phyloP scores from a whole-genome alignment of 2,113 vertebrate species.

The Menidia beryllina region DNA sequence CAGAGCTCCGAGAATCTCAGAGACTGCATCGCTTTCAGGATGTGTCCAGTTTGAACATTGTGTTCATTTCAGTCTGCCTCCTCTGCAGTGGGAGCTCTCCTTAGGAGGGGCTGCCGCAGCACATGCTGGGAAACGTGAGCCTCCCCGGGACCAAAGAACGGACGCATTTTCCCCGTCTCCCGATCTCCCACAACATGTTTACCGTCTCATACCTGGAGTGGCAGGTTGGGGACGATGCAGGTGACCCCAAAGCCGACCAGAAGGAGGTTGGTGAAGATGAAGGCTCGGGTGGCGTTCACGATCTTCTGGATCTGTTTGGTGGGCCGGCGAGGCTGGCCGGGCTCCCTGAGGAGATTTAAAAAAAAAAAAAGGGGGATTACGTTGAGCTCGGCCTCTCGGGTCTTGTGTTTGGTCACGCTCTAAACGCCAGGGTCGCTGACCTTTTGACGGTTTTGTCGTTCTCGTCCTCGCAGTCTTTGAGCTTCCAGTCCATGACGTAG shows the following conservation, averaged over 20 bases:
- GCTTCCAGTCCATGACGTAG: slow-evolving; percentile 96
- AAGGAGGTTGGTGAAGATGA: slow-evolving; percentile 95
- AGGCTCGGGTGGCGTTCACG: slow-evolving; percentile 91
- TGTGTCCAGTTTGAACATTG: slow-evolving; percentile 17
- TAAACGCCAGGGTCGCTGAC: slow-evolving; percentile 68
- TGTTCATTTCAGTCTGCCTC: neutral
- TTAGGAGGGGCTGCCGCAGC: slow-evolving; percentile 4
- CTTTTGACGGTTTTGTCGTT: slow-evolving; percentile 82
- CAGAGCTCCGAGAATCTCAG: slow-evolving; percentile 32
- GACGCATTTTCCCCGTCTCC: neutral
- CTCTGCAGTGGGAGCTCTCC: slow-evolving; percentile 41
- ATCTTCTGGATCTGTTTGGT: slow-evolving; percentile 94
- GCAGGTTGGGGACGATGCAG: slow-evolving; percentile 90
- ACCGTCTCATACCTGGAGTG: slow-evolving; percentile 85
- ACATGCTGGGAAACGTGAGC: slow-evolving; percentile 22
- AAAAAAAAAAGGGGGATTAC: no score
- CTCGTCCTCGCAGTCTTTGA: slow-evolving; percentile 92
- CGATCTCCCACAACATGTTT: neutral
- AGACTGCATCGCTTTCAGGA: slow-evolving; percentile 74
- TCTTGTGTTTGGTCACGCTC: no score
- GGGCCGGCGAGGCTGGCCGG: slow-evolving; percentile 85
- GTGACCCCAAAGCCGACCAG: slow-evolving; percentile 93
- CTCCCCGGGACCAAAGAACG: neutral
- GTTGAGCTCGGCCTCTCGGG: neutral
- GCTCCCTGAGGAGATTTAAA: slow-evolving; percentile 82